Conservation (phyloP, 2,797 vertebrate genomes). For the Cossypha niveicapilla region DNA sequence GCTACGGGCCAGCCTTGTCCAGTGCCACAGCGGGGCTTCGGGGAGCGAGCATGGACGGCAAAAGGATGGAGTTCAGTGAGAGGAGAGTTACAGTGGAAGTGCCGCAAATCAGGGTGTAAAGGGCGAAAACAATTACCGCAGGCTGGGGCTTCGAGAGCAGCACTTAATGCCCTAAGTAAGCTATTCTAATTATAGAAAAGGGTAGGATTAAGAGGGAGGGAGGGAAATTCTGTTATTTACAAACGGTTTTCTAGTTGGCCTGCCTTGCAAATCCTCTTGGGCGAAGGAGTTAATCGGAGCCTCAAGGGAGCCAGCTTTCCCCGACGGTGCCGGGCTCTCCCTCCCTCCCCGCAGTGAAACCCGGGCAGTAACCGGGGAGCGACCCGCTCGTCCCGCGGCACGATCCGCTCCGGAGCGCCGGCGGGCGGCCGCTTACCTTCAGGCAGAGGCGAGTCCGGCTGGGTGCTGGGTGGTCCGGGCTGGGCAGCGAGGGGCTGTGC, state of each 20-base stretch:
- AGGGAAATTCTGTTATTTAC: slow-evolving; percentile 22
- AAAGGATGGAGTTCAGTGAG: neutral
- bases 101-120: neutral
- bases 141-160: neutral
- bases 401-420: neutral
- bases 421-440: slow-evolving; percentile 7
- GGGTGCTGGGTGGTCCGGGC: neutral
- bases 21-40: fast-evolving
- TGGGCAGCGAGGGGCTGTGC: neutral
- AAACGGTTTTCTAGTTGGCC: neutral
- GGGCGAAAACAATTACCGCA: neutral
- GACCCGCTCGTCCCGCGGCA: neutral
- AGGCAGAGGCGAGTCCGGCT: neutral
- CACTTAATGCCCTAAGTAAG: slow-evolving; percentile 28
- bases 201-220: neutral
- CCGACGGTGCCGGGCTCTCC: slow-evolving; percentile 10
- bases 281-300: neutral
- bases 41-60: neutral
- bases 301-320: neutral
- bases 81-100: neutral
- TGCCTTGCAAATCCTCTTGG: neutral
- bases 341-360: neutral
- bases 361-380: neutral
- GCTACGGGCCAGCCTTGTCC: neutral
- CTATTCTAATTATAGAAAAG: slow-evolving; percentile 35